Evolutionary conservation across 2,797 vertebrate genomes (phyloP), one percentile per base, ranked within the genome.

Genomic region (Rhynchonycteris naso): DNA sequence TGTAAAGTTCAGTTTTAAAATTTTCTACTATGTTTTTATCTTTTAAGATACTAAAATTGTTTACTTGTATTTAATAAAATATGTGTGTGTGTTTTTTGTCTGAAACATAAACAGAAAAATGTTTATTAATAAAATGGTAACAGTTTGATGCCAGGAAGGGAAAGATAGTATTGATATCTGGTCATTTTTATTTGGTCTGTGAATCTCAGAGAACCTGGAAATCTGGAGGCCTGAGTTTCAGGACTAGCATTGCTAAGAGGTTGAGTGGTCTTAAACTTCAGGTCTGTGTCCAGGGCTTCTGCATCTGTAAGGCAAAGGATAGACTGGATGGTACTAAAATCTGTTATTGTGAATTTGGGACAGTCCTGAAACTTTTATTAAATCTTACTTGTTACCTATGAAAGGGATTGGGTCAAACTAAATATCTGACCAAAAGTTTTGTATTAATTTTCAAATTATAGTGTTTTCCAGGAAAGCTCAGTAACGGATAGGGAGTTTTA

Each of bases 41-140:
- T 78, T 52, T 82, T 65, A 19, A 10, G 68, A 81, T 38, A 90
- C 2, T 81, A 16, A 80, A 72, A 82, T 2, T 33, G 75, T 88
- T 91, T 52, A 59, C 5, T 89, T n/a, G 30, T 81, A 74, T 59
- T 90, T 90, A 78, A 35, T 15, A 87, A 84, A 69, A 56, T 58
- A 4, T 9, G 10, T 24, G 43, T 43, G 43, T 43, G 43, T 43
- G 43, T 43, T n/a, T 18, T 75, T 81, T 93, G 76, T 2, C 56
- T 94, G 68, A 87, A 38, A 8, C 18, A 69, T 22, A 86, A 90
- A 93, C 26, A 76, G 22, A 76, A 93, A 95, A 80, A 59, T 63
- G 1, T 52, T 91, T 81, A 93, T 12, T 79, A 85, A 65, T 71
- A 52, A 90, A 81, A 24, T 22, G n/a, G 19, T n/a, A 75, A 38